Percentiles rank a stretch among this genome's conserved stretches.
These are phyloP conservation scores for Pachliopta kotzebuea DNA, from an alignment of 2,888 invertebrate species.

Conservation along the genomic window DNA sequence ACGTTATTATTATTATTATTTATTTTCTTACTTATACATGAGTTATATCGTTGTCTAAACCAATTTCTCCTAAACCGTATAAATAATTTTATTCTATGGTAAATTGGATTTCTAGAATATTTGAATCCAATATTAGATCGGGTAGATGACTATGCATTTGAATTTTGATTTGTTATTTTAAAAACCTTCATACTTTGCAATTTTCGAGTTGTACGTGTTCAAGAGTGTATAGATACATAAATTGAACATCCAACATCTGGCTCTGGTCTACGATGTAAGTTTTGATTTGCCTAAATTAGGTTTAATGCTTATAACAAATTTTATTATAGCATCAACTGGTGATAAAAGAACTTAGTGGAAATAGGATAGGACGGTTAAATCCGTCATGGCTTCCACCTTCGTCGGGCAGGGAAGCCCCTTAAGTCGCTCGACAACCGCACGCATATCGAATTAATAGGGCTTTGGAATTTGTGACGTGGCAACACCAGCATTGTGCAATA, in stretches of 20 bases:
- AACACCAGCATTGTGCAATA: constrained; percentile 29
- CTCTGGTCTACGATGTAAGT: background rate
- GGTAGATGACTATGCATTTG: too few relatives aligned
- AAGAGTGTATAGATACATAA: background rate
- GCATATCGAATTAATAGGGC: constrained; percentile 57
- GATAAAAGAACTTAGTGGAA: constrained; percentile 38
- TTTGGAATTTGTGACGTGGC: constrained; percentile 34
- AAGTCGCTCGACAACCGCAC: constrained; percentile 49
- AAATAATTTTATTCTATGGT: too few relatives aligned
- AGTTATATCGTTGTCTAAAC: too few relatives aligned
- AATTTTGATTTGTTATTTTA: too few relatives aligned
- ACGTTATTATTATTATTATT: too few relatives aligned
- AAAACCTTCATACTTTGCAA: too few relatives aligned
- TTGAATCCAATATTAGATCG: too few relatives aligned
- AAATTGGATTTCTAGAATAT: too few relatives aligned
- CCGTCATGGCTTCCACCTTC: constrained; percentile 53
- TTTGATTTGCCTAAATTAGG: background rate
- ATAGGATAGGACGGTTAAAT: constrained; percentile 54
- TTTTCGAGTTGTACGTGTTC: too few relatives aligned
- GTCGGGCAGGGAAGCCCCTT: constrained; percentile 50
- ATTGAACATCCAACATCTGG: background rate
- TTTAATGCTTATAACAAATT: background rate
- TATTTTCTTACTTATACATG: too few relatives aligned
- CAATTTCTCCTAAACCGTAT: too few relatives aligned
- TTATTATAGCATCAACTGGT: constrained; percentile 28